These are phyloP conservation scores for Ceriagrion tenellum DNA, from an alignment of 2,888 invertebrate genomes.

Conservation along the genomic window DNA sequence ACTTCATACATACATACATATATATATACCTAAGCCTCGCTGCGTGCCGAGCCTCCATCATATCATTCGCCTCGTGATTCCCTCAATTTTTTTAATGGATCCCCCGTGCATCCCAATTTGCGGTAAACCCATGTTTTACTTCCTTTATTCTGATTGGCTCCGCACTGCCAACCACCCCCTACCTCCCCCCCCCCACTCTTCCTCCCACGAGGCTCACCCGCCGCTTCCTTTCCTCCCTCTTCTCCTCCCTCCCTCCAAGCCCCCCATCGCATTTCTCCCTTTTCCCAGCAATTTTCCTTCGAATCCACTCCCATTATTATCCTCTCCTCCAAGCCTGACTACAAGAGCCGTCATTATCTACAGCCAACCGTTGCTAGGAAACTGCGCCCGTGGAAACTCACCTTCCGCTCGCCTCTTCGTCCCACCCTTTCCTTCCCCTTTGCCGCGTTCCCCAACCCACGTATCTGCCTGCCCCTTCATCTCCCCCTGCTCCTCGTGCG, in stretches of 20 bases:
- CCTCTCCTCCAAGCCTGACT: slow-evolving; percentile 50
- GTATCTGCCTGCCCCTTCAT: neutral
- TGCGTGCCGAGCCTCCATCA: slow-evolving; percentile 40
- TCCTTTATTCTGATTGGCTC: slow-evolving; percentile 61
- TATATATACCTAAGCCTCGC: neutral
- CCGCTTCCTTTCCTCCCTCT: slow-evolving; percentile 7
- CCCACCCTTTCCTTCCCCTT: neutral
- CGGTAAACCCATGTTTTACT: slow-evolving; percentile 60
- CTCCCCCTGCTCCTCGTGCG: neutral
- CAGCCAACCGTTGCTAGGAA: slow-evolving; percentile 66
- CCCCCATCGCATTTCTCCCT: neutral
- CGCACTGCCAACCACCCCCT: slow-evolving; percentile 8
- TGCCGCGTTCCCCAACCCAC: neutral
- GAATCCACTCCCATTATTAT: slow-evolving; percentile 65
- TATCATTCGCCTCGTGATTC: slow-evolving; percentile 50
- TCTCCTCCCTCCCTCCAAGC: neutral
- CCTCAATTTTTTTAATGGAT: slow-evolving; percentile 59
- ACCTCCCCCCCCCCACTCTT: neutral
- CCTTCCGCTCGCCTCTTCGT: neutral
- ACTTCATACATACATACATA: neutral
- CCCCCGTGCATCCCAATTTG: slow-evolving; percentile 56
- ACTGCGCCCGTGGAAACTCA: slow-evolving; percentile 45
- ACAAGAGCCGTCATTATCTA: slow-evolving; percentile 65
- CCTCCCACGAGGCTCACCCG: slow-evolving; percentile 40
- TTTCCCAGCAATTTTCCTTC: slow-evolving; percentile 64